Conservation (phyloP, 1,140 invertebrate genomes). For the Rhopalosiphum padi region DNA sequence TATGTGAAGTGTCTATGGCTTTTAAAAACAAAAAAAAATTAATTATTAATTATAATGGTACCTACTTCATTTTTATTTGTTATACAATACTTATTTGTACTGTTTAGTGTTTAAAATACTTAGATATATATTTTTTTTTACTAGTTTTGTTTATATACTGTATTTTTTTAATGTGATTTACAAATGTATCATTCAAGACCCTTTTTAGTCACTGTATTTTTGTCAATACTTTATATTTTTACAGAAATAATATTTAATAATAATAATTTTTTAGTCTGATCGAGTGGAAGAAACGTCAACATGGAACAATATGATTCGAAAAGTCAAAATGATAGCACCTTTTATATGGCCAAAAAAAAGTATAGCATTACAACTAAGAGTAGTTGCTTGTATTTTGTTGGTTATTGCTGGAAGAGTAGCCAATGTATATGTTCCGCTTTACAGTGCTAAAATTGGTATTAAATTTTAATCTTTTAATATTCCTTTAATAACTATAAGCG, state of each 20-base stretch:
- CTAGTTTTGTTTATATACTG: not conserved
- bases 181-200: slow-evolving; percentile 46
- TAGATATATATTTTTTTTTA: not conserved
- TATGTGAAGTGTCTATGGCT: slow-evolving; percentile 24
- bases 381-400: slow-evolving; percentile 82
- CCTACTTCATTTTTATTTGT: not conserved
- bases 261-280: slow-evolving; percentile 53
- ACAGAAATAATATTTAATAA: not conserved
- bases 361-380: slow-evolving; percentile 77
- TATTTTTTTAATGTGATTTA: not conserved
- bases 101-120: not conserved
- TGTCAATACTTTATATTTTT: not conserved
- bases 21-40: not conserved
- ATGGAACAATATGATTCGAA: slow-evolving; percentile 79
- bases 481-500: slow-evolving; percentile 12
- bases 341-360: slow-evolving; percentile 95
- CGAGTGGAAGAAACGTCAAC: slow-evolving; percentile 68
- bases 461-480: slow-evolving; percentile 40
- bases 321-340: slow-evolving; percentile 80
- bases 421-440: slow-evolving; percentile 93
- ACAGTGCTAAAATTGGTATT: slow-evolving; percentile 82
- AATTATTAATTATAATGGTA: not conserved
- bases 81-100: not conserved
- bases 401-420: slow-evolving; percentile 83
- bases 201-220: slow-evolving; percentile 7